Conservation (phyloP, 2,797 vertebrate genomes). For the Periophthalmus magnuspinnatus region DNA sequence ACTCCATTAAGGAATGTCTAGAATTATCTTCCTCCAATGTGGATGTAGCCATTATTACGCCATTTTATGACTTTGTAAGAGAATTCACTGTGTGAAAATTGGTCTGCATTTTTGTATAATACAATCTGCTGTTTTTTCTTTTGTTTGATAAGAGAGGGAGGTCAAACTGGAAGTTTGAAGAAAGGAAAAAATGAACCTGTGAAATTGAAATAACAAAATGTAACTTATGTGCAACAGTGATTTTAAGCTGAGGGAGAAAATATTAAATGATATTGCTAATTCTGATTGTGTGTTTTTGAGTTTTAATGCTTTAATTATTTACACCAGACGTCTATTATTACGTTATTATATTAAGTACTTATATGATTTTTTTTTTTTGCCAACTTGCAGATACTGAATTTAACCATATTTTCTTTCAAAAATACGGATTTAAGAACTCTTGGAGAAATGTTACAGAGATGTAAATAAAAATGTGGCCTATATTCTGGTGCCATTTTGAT, state of each 20-base stretch:
- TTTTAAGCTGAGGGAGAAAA: constrained; percentile 80
- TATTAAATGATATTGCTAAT: constrained; percentile 85
- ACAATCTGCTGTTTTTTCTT: constrained; percentile 82
- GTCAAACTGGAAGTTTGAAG: constrained; percentile 83
- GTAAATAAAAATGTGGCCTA: too few relatives aligned
- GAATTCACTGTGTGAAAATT: constrained; percentile 92
- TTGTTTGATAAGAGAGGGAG: constrained; percentile 80
- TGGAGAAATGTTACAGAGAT: background rate
- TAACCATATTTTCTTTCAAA: too few relatives aligned
- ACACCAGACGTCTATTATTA: background rate
- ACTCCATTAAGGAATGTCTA: constrained; percentile 92
- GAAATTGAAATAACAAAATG: constrained; percentile 81
- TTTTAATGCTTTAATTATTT: background rate
- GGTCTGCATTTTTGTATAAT: constrained; percentile 90
- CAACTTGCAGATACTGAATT: too few relatives aligned
- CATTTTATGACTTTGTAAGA: constrained; percentile 90
- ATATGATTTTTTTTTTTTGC: too few relatives aligned
- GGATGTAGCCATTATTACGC: constrained; percentile 88
- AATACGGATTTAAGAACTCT: background rate
- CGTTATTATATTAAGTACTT: too few relatives aligned
- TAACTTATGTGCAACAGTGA: constrained; percentile 85
- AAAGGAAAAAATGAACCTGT: constrained; percentile 77
- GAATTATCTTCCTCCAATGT: constrained; percentile 89
- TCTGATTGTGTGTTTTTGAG: constrained; percentile 46
- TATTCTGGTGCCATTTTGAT: too few relatives aligned